Evolutionary conservation across 2,888 invertebrate genomes (phyloP).

Genomic region (Muschampia plurimacula): DNA sequence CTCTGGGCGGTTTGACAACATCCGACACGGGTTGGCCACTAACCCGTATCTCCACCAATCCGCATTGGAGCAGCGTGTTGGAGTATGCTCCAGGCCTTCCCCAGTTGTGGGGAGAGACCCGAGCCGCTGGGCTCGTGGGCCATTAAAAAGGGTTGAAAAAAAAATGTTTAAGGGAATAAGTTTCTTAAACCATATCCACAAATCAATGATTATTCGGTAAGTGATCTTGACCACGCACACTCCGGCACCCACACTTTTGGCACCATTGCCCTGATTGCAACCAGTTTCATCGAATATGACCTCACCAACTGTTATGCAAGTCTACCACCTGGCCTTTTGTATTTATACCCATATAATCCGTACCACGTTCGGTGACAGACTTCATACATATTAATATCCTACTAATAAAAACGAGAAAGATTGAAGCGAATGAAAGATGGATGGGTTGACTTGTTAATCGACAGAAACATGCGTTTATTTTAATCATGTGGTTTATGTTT

Average conservation of each 20-base stretch:
- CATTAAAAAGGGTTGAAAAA: no score
- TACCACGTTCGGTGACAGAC: conserved; percentile 11
- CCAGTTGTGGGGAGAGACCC: no score
- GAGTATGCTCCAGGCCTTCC: no score
- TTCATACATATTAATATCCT: conserved; percentile 16
- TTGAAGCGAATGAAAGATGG: neutral
- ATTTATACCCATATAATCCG: conserved; percentile 18
- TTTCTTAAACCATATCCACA: no score
- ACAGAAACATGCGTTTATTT: neutral
- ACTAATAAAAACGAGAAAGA: neutral
- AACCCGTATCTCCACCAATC: no score
- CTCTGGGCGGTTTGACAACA: no score
- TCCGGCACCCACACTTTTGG: conserved; percentile 28
- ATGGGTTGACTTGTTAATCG: neutral
- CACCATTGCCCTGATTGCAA: conserved; percentile 21
- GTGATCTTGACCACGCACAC: neutral
- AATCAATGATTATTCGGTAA: no score
- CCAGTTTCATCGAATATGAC: conserved; percentile 34
- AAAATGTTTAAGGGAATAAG: no score
- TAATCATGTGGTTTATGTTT: no score
- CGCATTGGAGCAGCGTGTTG: no score
- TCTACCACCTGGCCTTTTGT: conserved; percentile 22
- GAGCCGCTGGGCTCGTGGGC: conserved; percentile 15
- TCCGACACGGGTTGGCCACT: no score
- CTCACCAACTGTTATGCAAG: conserved; percentile 30